Base-by-base conservation (phyloP, 2,113 vertebrate species). In the Ophiodon elongatus region DNA sequence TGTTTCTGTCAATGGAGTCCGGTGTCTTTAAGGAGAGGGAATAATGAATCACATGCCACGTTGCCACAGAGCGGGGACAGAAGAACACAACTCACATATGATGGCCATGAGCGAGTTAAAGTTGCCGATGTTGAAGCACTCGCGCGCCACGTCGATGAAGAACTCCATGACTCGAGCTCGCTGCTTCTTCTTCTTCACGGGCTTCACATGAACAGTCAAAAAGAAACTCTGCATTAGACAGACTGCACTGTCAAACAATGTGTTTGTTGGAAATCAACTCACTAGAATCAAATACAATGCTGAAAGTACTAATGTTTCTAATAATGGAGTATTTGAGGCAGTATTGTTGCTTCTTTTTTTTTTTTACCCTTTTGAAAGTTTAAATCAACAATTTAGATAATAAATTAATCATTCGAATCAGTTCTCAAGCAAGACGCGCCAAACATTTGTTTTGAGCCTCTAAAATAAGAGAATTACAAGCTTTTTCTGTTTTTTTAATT, bases 31-130 rank as follows among this genome's bases (percentile, higher is more conserved):
- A 43, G 41, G 41, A 43, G 41, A 43, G 13, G 13, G 64, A 45
- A 21, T 6, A 27, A 47, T 29, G 27, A 47, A 47, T 31, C 25
- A 43, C 9, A 41, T 29, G 25, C 13, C 66, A 6, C 4, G 11
- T 60, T 6, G 6, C 62, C 39, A 31, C 2, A 33, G 37, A 17
- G 33, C 6, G 19, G 25, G 35, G 0, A 9, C 35, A 72, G 6
- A 23, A 23, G 11, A 31, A 52, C 11, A 73, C 0, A 17, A 90
- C 98, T 99, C 91, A 99, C 98, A 98, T 82, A 99, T 97, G 87
- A 99, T 98, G 41, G 98, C 98, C 98, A 99, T 99, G 87, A 99
- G 95, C 67, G 98, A 99, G 91, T 99, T 99, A 63, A 99, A 99
- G 95, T 99, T 99, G 84, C 98, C 98, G 6, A 99, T 99, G 94